phyloP scores from a whole-genome alignment of 2,113 vertebrate species.

The Chlorocebus sabaeus region DNA sequence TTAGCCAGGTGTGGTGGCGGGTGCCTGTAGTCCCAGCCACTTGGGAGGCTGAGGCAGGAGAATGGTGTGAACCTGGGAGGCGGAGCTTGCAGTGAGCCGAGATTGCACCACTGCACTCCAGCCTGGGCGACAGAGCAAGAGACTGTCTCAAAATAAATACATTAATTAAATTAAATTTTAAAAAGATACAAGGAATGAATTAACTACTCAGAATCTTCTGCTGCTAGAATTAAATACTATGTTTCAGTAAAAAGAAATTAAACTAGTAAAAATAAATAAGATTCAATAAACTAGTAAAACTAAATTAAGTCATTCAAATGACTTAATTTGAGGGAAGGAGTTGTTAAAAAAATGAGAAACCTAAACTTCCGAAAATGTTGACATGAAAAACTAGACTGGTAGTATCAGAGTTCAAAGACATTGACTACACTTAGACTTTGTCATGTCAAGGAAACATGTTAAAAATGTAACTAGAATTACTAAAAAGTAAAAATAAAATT shows the following conservation, averaged over 20 bases:
- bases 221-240: neutral
- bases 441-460: neutral
- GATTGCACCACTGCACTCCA: too few relatives aligned
- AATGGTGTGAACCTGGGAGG: too few relatives aligned
- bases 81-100: too few relatives aligned
- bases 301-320: neutral
- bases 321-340: neutral
- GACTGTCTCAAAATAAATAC: too few relatives aligned
- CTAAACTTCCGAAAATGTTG: neutral
- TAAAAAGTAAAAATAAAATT: neutral
- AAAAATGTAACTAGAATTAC: neutral
- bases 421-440: neutral
- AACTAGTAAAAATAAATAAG: neutral
- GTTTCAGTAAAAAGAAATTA: neutral
- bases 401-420: neutral
- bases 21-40: too few relatives aligned
- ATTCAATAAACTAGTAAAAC: neutral
- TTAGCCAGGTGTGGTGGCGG: rapidly evolving
- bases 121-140: too few relatives aligned
- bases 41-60: too few relatives aligned
- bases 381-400: neutral
- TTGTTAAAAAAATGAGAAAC: neutral
- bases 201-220: neutral
- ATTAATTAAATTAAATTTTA: too few relatives aligned
- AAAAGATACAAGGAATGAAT: neutral